phyloP scores from a whole-genome alignment of 64 coral and sea anemone species.

The Anthopleura sola region DNA sequence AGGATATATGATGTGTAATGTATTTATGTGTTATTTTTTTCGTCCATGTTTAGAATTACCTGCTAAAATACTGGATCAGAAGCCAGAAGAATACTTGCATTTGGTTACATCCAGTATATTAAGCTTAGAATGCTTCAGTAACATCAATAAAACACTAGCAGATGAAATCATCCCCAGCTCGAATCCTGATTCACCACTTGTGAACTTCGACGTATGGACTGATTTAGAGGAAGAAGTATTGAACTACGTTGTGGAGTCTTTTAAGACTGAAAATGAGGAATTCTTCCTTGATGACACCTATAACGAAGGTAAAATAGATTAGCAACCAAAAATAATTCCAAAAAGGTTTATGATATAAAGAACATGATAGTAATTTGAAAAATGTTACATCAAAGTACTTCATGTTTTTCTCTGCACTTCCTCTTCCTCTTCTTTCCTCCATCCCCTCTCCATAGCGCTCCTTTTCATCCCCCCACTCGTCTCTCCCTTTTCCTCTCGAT shows the following conservation, averaged over 20 bases:
- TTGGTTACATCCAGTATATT: background rate
- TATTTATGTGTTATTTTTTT: background rate
- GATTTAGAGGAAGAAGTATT: conserved; percentile 65
- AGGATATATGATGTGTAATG: too few relatives aligned
- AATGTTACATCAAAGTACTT: too few relatives aligned
- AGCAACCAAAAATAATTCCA: too few relatives aligned
- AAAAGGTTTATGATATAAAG: too few relatives aligned
- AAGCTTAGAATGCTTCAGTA: background rate
- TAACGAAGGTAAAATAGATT: background rate
- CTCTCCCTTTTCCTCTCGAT: too few relatives aligned
- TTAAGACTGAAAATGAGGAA: conserved; percentile 40
- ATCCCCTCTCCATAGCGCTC: too few relatives aligned
- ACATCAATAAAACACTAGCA: conserved; percentile 8
- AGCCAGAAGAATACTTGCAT: background rate
- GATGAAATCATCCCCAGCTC: conserved; percentile 84
- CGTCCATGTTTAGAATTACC: background rate
- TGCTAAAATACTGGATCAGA: background rate
- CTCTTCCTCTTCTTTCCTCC: too few relatives aligned
- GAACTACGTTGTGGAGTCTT: conserved; percentile 58
- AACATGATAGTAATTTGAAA: too few relatives aligned
- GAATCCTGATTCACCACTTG: conserved; percentile 73
- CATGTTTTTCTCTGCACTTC: too few relatives aligned
- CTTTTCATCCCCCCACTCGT: too few relatives aligned
- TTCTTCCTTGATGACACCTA: background rate
- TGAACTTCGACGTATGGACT: conserved; percentile 66